A percentile compares a stretch with the other conserved stretches of the same genome.
Conservation (phyloP, 2,113 vertebrate species). For the Columba livia region DNA sequence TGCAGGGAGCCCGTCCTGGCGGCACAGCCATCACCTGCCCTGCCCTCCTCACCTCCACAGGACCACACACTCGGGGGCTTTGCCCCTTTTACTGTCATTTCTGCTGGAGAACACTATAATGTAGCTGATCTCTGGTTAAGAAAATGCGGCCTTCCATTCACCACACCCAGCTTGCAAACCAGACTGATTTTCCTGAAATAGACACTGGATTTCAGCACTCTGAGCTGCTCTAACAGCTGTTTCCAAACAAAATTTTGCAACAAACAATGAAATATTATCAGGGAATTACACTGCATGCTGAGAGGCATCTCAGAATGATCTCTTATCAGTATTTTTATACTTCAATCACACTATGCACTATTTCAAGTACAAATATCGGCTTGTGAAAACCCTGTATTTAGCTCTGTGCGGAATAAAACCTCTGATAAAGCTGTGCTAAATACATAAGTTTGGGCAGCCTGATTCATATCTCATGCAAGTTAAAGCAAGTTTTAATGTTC, state of each 20-base stretch:
- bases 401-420: background rate
- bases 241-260: background rate
- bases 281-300: background rate
- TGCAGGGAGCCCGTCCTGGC: background rate
- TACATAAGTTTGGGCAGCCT: background rate
- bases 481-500: background rate
- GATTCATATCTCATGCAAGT: background rate
- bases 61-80: accelerated
- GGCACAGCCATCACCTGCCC: background rate
- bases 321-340: background rate
- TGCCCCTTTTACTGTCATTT: background rate
- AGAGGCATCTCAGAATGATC: background rate
- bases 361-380: background rate
- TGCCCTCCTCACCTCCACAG: background rate
- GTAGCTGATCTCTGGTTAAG: background rate
- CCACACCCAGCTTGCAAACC: background rate
- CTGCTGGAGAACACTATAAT: background rate
- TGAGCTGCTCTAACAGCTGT: background rate
- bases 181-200: background rate
- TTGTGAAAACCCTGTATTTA: background rate
- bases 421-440: background rate
- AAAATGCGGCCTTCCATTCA: background rate
- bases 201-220: too few species aligned
- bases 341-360: background rate
- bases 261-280: background rate